Conservation (phyloP, 2,888 invertebrate species). For the Sthenelais limicola region DNA sequence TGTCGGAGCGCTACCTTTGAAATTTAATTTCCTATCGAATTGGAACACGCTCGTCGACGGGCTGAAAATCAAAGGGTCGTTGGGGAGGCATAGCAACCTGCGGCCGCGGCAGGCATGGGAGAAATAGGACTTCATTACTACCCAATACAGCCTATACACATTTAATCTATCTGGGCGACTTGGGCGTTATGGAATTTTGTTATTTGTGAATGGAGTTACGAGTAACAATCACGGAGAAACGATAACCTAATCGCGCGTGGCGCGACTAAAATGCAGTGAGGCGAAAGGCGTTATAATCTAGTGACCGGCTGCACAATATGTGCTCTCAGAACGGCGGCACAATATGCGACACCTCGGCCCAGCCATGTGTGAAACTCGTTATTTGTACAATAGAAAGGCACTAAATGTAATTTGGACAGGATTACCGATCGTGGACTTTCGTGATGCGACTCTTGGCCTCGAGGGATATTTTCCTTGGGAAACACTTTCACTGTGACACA, state of each 20-base stretch:
- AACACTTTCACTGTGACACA: neutral
- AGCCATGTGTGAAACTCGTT: constrained; percentile 35
- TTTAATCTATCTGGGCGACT: constrained; percentile 12
- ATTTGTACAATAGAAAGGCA: constrained; percentile 38
- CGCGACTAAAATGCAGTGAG: too few species aligned
- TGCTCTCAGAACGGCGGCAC: neutral
- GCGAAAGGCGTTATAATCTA: too few species aligned
- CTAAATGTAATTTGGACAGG: constrained; percentile 35
- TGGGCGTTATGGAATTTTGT: constrained; percentile 41
- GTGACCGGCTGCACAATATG: neutral
- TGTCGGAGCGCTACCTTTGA: constrained; percentile 22
- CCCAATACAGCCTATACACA: constrained; percentile 35
- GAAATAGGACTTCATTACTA: constrained; percentile 35
- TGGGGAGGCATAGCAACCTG: neutral
- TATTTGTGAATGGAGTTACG: constrained; percentile 41
- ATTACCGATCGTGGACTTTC: constrained; percentile 19
- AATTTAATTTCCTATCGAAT: constrained; percentile 42
- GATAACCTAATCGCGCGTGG: too few species aligned
- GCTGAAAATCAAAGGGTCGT: constrained; percentile 34
- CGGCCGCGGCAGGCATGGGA: neutral
- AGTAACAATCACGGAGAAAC: constrained; percentile 43
- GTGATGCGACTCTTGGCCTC: neutral
- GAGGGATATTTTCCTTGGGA: neutral
- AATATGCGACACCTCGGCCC: neutral
- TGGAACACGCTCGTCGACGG: constrained; percentile 28